These are phyloP conservation scores for Pardosa pseudoannulata DNA, from an alignment of 2,888 invertebrate genomes.

Conservation along the genomic window DNA sequence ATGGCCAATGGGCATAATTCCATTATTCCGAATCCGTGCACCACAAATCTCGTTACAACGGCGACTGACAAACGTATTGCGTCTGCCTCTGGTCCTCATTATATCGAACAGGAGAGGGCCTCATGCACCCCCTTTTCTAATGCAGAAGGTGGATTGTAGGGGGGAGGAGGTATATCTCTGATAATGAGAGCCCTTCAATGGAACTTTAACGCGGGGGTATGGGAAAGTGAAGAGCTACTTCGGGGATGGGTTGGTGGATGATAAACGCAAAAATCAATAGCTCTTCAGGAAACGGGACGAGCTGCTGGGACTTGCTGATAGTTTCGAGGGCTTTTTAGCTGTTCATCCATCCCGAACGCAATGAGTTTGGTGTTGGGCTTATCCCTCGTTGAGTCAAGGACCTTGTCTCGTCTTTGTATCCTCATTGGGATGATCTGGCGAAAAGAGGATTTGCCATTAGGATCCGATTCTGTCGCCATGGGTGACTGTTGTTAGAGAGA, in stretches of 20 bases:
- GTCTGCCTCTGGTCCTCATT: slow-evolving; percentile 30
- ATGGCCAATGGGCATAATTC: slow-evolving; percentile 71
- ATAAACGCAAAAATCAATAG: slow-evolving; percentile 64
- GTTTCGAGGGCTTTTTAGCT: slow-evolving; percentile 29
- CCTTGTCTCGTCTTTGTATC: neutral
- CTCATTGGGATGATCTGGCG: neutral
- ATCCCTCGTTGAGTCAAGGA: slow-evolving; percentile 10
- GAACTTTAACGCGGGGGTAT: slow-evolving; percentile 52
- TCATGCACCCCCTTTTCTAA: neutral
- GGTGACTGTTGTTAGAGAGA: neutral
- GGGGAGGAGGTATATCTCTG: slow-evolving; percentile 43
- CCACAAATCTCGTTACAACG: slow-evolving; percentile 66
- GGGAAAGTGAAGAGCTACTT: slow-evolving; percentile 12
- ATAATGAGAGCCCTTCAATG: slow-evolving; percentile 65
- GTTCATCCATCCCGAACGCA: neutral
- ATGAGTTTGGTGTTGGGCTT: slow-evolving; percentile 6
- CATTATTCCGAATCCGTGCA: slow-evolving; percentile 70
- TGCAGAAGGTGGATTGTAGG: no score
- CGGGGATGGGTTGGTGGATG: slow-evolving; percentile 5
- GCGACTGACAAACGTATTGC: slow-evolving; percentile 46
- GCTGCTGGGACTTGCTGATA: slow-evolving; percentile 38
- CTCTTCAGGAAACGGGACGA: slow-evolving; percentile 28
- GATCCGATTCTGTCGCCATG: neutral
- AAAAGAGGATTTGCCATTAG: neutral
- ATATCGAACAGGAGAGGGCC: slow-evolving; percentile 29